A percentile compares a stretch with the other conserved stretches of the same genome.
These are phyloP conservation scores for Prorops nasuta DNA, from an alignment of 1,140 invertebrate species.

Conservation along the genomic window DNA sequence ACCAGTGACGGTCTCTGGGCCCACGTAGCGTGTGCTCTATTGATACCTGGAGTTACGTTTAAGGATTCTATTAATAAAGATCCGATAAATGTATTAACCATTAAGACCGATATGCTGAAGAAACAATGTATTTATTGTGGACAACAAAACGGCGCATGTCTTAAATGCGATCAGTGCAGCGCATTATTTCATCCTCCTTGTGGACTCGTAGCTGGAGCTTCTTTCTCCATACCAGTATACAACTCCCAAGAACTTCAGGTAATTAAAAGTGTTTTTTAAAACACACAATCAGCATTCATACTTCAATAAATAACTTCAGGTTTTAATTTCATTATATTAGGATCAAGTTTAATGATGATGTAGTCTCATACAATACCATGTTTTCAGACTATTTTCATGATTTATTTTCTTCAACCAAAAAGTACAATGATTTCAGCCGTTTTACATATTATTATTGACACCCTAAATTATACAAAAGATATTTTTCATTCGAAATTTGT, in stretches of 20 bases:
- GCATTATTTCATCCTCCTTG: conserved; percentile 45
- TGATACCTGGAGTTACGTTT: conserved; percentile 53
- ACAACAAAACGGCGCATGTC: conserved; percentile 38
- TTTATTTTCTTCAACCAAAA: conserved; percentile 35
- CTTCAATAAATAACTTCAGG: too few species aligned
- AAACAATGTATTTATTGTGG: conserved; percentile 43
- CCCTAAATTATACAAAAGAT: too few species aligned
- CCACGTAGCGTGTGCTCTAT: conserved; percentile 59
- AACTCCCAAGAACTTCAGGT: conserved; percentile 44
- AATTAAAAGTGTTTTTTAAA: conserved; percentile 14
- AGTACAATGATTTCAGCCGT: too few species aligned
- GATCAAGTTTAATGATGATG: too few species aligned
- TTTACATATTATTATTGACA: too few species aligned
- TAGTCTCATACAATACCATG: too few species aligned
- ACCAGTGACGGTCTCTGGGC: conserved; percentile 62
- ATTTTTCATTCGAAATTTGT: too few species aligned
- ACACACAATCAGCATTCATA: too few species aligned
- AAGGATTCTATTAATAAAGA: conserved; percentile 56
- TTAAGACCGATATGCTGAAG: conserved; percentile 29
- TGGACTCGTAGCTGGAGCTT: conserved; percentile 44
- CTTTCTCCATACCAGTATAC: conserved; percentile 41
- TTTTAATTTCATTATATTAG: too few species aligned
- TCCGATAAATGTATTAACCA: conserved; percentile 47
- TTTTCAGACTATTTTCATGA: too few species aligned
- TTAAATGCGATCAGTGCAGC: conserved; percentile 42